Evolutionary conservation across 2,888 invertebrate species (phyloP).

Genomic region (Microdon myrmicae): DNA sequence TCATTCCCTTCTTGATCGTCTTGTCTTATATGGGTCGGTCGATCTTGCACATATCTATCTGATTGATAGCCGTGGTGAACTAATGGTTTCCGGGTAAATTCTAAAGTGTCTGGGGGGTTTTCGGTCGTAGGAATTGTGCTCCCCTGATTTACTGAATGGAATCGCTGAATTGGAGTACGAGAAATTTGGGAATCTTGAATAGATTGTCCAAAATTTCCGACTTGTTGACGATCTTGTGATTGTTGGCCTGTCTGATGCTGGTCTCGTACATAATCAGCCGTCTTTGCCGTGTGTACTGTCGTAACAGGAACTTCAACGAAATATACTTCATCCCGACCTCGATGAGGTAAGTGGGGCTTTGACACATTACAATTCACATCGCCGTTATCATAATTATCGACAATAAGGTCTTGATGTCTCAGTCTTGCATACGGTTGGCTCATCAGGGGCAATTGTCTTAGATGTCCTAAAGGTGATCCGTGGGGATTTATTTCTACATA

Average conservation of each 20-base stretch:
- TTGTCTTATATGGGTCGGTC: no score
- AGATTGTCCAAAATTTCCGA: constrained; percentile 34
- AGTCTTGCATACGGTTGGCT: constrained; percentile 29
- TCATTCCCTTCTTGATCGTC: no score
- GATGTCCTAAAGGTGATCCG: constrained; percentile 38
- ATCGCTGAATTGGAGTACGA: constrained; percentile 32
- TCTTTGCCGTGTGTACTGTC: constrained; percentile 28
- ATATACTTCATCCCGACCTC: no score
- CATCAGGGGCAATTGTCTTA: constrained; percentile 10
- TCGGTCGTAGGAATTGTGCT: constrained; percentile 30
- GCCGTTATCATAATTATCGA: no score
- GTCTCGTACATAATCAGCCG: constrained; percentile 1
- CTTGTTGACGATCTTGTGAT: constrained; percentile 4
- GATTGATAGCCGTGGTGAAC: no score
- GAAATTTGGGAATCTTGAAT: constrained; percentile 26
- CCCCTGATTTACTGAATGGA: constrained; percentile 39
- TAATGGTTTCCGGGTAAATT: no score
- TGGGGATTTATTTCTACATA: constrained; percentile 56
- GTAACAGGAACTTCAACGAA: no score
- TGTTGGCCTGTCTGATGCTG: no score
- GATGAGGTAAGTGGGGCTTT: no score
- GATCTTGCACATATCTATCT: no score
- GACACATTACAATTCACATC: no score
- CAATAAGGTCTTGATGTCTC: constrained; percentile 44
- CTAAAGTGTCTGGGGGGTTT: no score